Conservation (phyloP, 1,140 invertebrate genomes). For the Dreissena polymorpha region DNA sequence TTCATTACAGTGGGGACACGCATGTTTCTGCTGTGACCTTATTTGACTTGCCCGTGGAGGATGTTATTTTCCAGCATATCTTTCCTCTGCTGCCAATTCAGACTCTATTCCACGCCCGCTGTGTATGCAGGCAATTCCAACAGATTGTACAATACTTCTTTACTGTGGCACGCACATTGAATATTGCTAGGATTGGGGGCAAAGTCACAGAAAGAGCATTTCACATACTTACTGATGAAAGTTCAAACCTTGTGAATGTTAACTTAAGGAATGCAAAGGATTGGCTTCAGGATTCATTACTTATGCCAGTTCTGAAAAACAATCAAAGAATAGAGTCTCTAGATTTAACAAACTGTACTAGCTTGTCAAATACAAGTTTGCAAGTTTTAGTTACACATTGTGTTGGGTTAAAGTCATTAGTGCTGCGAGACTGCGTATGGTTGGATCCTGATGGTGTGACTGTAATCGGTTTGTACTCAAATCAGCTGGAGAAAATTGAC, state of each 20-base stretch:
- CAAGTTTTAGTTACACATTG: conserved; percentile 71
- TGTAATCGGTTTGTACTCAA: conserved; percentile 67
- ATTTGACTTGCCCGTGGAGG: conserved; percentile 73
- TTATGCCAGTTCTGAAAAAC: conserved; percentile 70
- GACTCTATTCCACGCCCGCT: conserved; percentile 66
- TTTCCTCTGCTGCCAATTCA: conserved; percentile 62
- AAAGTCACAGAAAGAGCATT: conserved; percentile 65
- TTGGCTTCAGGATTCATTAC: conserved; percentile 73
- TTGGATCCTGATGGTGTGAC: conserved; percentile 71
- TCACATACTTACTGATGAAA: conserved; percentile 64
- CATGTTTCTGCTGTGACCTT: conserved; percentile 44
- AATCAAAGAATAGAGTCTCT: conserved; percentile 69
- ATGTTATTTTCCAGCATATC: conserved; percentile 69
- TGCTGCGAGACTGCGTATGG: conserved; percentile 77
- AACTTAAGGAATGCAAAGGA: conserved; percentile 74
- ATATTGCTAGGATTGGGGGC: conserved; percentile 59
- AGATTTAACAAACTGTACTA: conserved; percentile 74
- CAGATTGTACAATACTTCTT: conserved; percentile 68
- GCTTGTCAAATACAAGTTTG: conserved; percentile 68
- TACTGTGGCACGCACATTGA: conserved; percentile 56
- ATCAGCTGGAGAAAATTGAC: conserved; percentile 72
- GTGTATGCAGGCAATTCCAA: conserved; percentile 55
- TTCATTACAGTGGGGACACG: conserved; percentile 1
- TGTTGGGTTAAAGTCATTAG: conserved; percentile 62
- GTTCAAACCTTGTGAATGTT: conserved; percentile 60